Evolutionary conservation across 35 echinoderm and acorn worm genomes (phyloP), one percentile per base, ranked within the genome.

Genomic region (Ptychodera flava): DNA sequence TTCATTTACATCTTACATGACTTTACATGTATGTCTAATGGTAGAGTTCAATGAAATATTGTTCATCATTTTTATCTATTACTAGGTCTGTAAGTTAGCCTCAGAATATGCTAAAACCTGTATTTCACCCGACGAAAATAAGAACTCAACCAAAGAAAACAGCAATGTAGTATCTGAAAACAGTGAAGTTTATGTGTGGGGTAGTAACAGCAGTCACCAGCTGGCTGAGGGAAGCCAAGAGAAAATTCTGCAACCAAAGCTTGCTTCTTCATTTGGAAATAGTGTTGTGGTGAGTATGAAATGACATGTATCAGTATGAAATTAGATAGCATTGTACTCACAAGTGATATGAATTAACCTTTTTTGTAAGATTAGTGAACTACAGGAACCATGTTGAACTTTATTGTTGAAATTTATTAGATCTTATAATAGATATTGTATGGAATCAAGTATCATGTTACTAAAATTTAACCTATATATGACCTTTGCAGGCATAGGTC

Each of bases 181-280:
- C 83, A 99, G 93, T 80, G 96, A 99, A 77, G 96, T 99, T 33
- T 92, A 94, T 88, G 96, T 99, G 1, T 99, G 96, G 96, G 96
- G 96, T 30, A 99, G 92, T 91, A 97, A 97, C 79, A 95, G 93
- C 76, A 94, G 96, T 81, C 96, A 99, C 34, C 96, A 99, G 87
- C 90, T 99, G n/a, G 93, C 96, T 28, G 96, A 99, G 77, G 96
- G 96, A 0, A 99, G 90, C 37, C 96, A 99, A 35, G 96, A 99
- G 80, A 99, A 93, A 83, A 94, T 99, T 14, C 85, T 99, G 14
- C 96, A 94, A 64, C 96, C 96, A 1, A 99, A 99, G 36, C 33
- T 99, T 52, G 86, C 90, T 0, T 37, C 86, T 33, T 87, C 93
- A 78, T 99, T 99, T 91, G 90, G 92, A 27, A 88, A 99, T 29